Evolutionary conservation across 2,113 vertebrate species (phyloP), one percentile per base, ranked within the genome.

Genomic region (Lichenostomus cassidix): DNA sequence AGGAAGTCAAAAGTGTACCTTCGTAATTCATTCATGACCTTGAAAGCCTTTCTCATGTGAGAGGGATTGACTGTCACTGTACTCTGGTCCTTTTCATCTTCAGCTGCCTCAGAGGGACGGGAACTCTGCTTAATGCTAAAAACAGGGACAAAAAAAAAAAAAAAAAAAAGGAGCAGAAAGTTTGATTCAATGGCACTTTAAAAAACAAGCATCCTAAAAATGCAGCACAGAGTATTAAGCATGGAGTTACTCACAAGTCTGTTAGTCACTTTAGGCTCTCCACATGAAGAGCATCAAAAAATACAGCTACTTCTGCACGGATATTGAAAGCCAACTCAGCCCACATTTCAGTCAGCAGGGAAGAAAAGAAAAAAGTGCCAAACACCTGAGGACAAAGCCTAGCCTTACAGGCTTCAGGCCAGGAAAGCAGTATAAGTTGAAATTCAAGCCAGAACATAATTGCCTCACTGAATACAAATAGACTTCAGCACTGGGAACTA

Each of bases 41-140:
- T 98, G 97, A 99, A 99, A 6, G 99, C 99, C 96, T 99, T 99
- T 96, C 98, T 99, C 98, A 98, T 99, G 96, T 99, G 99, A 69
- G 98, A 98, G 87, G 98, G 97, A 93, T 98, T 99, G 97, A 99
- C 98, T 59, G 98, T 98, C 97, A 98, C 95, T 37, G 97, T 98
- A 94, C 97, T 98, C 86, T 98, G 98, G 56, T 98, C 98, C 96
- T 97, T 97, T 21, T 98, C 97, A 87, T 99, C 99, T 92, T 98
- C 98, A 25, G 97, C 97, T 82, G 98, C 98, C 50, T 98, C 92
- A 31, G 93, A 94, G 56, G 97, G 93, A 73, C 96, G 96, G 46
- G 98, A 95, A 25, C 96, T 97, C 80, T 92, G 95, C 90, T 98
- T 98, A 92, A 97, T 44, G 83, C 98, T 98, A 59, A 89, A 85